Base-by-base conservation (phyloP, 2,797 vertebrate genomes). In the Microtus californicus region DNA sequence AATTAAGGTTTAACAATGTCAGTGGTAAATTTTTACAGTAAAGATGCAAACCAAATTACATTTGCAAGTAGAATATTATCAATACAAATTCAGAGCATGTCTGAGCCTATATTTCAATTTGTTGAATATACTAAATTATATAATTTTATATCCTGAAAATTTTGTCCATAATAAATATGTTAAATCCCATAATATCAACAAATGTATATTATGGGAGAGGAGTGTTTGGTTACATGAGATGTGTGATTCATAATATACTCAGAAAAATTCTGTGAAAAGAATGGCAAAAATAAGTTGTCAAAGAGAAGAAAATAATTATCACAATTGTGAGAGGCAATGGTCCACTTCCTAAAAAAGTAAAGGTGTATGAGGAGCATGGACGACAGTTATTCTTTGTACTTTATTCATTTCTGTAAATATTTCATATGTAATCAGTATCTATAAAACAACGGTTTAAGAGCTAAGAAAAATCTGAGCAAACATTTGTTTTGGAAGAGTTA, bases 231-330 rank as follows among this genome's bases (percentile, higher is more conserved):
- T 83, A 87, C 13, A 74, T 34, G 80, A 92, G 11, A 71, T 73
- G 31, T 45, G 9, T 89, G 79, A 91, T 89, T 89, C 59, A 91
- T 1, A n/a, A 5, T 7, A 73, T 81, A 83, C 85, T 45, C 54
- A 77, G 27, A n/a, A 93, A 79, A 96, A 31, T 67, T 94, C 78
- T 91, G 71, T 74, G 48, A 61, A 74, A 65, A 65, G 27, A 94
- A 94, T 61, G 15, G 61, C 23, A 96, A 17, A 90, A 97, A 87
- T 5, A 90, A 54, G 95, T 73, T 90, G 77, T 37, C 63, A 90
- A 92, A 90, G 12, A 96, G 31, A 90, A 96, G 79, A 95, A 94
- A 96, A 82, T 85, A 97, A 87, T 14, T 83, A 51, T 87, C 81
- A 89, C 3, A 91, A 79, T 23, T 63, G 4, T 76, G 63, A 69